phyloP scores from a whole-genome alignment of 2,113 vertebrate genomes.

The Rhombomys opimus region DNA sequence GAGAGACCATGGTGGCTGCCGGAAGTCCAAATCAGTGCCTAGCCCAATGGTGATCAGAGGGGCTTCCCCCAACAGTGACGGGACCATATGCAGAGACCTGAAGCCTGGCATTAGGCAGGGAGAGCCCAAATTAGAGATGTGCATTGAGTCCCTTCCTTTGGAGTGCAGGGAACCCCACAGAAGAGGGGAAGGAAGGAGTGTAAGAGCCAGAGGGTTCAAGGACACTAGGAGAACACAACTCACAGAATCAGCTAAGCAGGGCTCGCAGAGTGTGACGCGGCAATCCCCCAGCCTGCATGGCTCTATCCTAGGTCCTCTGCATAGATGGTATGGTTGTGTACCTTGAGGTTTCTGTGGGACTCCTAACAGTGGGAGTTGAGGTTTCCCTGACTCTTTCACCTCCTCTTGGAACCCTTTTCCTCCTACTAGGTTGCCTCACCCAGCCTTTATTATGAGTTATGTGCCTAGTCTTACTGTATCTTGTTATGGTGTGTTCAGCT shows the following conservation, averaged over 20 bases:
- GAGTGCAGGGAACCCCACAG: background rate
- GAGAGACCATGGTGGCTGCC: background rate
- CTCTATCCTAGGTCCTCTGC: background rate
- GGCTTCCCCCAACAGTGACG: background rate
- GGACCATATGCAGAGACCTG: background rate
- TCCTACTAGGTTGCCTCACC: background rate
- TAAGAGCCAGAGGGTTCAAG: background rate
- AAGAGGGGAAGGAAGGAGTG: background rate
- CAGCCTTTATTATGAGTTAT: background rate
- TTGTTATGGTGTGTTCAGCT: background rate
- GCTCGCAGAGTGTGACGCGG: background rate
- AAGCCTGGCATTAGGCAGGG: background rate
- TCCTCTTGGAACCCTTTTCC: background rate
- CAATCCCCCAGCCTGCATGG: background rate
- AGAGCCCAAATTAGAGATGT: background rate
- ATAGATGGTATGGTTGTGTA: background rate
- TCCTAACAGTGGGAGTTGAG: background rate
- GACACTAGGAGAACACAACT: background rate
- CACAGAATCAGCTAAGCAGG: background rate
- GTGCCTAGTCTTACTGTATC: background rate
- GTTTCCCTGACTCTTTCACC: background rate
- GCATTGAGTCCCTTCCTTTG: background rate
- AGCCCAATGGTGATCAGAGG: background rate
- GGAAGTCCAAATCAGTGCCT: background rate
- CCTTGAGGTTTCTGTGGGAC: background rate